Base-by-base conservation (phyloP, 2,797 vertebrate species). In the Pipistrellus nathusii region DNA sequence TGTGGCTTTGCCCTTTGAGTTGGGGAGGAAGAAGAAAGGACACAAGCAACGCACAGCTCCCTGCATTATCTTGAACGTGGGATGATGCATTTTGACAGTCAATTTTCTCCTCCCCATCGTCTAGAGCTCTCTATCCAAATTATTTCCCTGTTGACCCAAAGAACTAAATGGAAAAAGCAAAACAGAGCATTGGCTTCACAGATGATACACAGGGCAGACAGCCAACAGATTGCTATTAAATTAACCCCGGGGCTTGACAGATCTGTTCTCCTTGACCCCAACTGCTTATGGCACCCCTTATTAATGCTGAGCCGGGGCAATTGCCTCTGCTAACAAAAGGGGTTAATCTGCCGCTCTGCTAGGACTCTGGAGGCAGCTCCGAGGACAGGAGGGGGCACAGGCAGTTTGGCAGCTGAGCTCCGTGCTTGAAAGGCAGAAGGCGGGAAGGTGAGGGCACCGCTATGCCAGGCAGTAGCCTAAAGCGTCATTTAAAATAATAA, bases 191-290 rank as follows among this genome's bases (percentile, higher is more conserved):
- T 15, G 62, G 84, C 71, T 59, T 92, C 57, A 30, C 0, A 2
- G 88, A 92, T 95, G 93, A 96, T 95, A 93, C 66, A 68, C 84
- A 59, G 92, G 69, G 57, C 85, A 86, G 94, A 96, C 90, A 96
- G 90, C 94, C 90, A 95, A 93, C 93, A 97, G 96, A 95, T 91
- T 95, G 96, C 90, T 97, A 95, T 94, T 93, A 97, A 97, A 96
- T 97, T 97, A 97, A 97, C 97, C 97, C 96, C 89, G 96, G 94
- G 95, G 95, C 96, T 88, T 92, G 92, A 93, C 86, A 90, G 95
- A 96, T 94, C 90, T 88, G 83, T 94, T 94, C 93, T 92, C 95
- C 82, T 78, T 94, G 95, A 97, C 95, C 96, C 93, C 92, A 46
- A 95, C 85, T 72, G 93, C 90, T 96, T 89, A 85, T 14, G 46